Conservation (phyloP, 2,888 invertebrate species). For the Drosophila merina region DNA sequence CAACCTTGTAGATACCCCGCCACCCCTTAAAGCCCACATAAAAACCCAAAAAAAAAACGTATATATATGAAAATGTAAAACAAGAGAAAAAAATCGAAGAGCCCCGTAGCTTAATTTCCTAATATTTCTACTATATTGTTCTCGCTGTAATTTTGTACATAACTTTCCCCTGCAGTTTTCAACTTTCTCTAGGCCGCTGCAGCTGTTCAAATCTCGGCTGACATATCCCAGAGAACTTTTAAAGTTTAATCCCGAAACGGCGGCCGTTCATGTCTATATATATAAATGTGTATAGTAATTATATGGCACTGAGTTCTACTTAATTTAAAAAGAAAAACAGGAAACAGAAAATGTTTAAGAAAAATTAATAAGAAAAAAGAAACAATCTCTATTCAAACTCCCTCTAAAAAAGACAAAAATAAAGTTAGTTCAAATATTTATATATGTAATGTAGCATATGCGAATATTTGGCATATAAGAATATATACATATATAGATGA, state of each 20-base stretch:
- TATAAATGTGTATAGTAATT: conserved; percentile 67
- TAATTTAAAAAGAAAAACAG: conserved; percentile 71
- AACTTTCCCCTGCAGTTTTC: conserved; percentile 46
- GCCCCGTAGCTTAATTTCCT: conserved; percentile 72
- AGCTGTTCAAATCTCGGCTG: conserved; percentile 31
- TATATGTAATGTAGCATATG: conserved; percentile 48
- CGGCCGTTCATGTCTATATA: conserved; percentile 31
- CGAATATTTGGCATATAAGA: conserved; percentile 44
- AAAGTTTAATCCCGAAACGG: conserved; percentile 53
- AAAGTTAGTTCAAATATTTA: conserved; percentile 68
- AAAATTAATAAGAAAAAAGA: conserved; percentile 13
- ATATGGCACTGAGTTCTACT: conserved; percentile 84
- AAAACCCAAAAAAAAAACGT: conserved; percentile 52
- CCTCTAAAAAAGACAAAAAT: conserved; percentile 37
- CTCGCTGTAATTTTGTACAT: conserved; percentile 73
- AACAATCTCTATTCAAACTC: conserved; percentile 41
- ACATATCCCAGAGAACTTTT: conserved; percentile 46
- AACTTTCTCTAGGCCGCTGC: conserved; percentile 57
- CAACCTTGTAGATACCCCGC: conserved; percentile 40
- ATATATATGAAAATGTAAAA: conserved; percentile 48
- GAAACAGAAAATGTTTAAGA: conserved; percentile 42
- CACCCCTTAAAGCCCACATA: conserved; percentile 50
- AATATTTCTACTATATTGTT: conserved; percentile 55
- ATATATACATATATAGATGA: conserved; percentile 49
- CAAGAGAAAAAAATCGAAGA: conserved; percentile 36